Percentiles rank a stretch among this genome's conserved stretches.
Evolutionary conservation across 2,113 vertebrate species (phyloP).

Genomic region (Marmota flaviventris): DNA sequence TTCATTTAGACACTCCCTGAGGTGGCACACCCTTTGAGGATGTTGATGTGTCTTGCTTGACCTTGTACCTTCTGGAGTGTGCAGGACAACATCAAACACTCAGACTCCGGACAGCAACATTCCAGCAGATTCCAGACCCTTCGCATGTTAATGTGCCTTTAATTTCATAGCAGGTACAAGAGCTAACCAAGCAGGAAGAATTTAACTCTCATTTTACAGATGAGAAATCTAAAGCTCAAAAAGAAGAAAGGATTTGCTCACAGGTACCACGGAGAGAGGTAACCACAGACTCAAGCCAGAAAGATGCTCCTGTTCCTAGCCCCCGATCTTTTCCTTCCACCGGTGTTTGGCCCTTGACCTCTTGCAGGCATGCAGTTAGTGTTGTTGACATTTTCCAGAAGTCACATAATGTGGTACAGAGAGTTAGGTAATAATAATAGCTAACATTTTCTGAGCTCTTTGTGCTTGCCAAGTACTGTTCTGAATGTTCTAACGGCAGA

Average conservation of each 20-base stretch:
- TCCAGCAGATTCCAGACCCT: neutral
- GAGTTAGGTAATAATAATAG: neutral
- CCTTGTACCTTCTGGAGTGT: neutral
- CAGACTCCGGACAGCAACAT: neutral
- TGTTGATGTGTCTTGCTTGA: neutral
- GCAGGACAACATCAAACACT: accelerated
- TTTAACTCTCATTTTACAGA: neutral
- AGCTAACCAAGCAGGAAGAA: neutral
- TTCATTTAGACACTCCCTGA: neutral
- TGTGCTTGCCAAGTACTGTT: accelerated
- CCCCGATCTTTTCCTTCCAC: neutral
- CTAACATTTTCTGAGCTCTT: conserved; percentile 14
- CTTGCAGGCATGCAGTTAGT: neutral
- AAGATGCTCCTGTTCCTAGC: neutral
- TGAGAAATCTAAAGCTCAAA: neutral
- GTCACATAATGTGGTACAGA: neutral
- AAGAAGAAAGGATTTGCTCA: neutral
- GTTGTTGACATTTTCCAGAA: neutral
- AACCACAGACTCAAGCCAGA: neutral
- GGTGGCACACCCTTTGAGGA: neutral
- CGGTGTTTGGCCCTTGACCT: neutral
- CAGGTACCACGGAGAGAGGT: neutral
- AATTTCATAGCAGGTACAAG: neutral
- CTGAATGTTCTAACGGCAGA: neutral
- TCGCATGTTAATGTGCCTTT: neutral